Base-by-base conservation (phyloP, 1,140 invertebrate genomes). In the Scaptomyza montana region DNA sequence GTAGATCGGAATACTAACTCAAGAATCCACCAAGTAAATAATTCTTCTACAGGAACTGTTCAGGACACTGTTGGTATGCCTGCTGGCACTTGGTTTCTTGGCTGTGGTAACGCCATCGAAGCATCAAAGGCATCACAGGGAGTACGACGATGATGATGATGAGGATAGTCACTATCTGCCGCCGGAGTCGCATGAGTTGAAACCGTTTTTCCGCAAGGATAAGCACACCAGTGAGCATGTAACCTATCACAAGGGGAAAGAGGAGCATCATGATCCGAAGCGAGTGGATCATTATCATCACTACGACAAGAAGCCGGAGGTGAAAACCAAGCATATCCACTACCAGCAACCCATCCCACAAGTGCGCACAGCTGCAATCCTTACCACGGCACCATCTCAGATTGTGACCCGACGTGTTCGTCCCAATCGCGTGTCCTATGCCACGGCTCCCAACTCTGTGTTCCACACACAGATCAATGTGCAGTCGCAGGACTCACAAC, bases 391-490 rank as follows among this genome's bases (percentile, higher is more conserved):
- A 2, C 76, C 79, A 21, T 77, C 68, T 0, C 65, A 79, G n/a
- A 73, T 79, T 25, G 68, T 86, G 5, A 74, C 75, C 2, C 68
- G 74, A 1, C 78, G 81, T 2, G 63, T 56, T 6, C 86, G 84
- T 2, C 70, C 70, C 43, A 70, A 72, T 49, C 80, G 80, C 1
- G 60, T 86, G 12, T 55, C 76, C 13, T 90, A 90, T 25, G 87
- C 85, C 8, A 90, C 74, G 41, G 85, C 85, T 7, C 85, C 85
- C n/a, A 85, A 89, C 41, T 89, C 85, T 1, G 85, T 89, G 5
- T 89, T 89, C 13, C 86, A 89, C n/a, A 86, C 81, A 1, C 85
- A 89, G 54, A 89, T 89, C 59, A 89, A 89, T 60, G 80, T 89
- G 46, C 85, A 89, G 19, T 89, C 85, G 0, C 85, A 89, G 75